Evolutionary conservation across 2,113 vertebrate genomes (phyloP), one percentile per base, ranked within the genome.

Genomic region (Cavia porcellus): DNA sequence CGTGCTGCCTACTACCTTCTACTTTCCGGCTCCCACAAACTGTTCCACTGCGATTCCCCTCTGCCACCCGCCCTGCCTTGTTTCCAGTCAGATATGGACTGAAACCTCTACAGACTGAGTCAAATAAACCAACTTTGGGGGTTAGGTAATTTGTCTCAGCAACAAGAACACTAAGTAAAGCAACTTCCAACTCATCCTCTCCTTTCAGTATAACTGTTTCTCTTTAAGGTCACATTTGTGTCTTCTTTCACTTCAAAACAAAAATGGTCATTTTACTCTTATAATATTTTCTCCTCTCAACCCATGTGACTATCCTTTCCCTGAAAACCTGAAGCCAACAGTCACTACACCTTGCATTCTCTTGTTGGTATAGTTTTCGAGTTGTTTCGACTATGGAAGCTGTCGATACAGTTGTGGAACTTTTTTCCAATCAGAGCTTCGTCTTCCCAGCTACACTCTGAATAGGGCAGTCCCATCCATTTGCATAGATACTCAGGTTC

Each of bases 381-480:
- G 98, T 98, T 99, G 98, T 99, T 99, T 10, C 99, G 98, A 97
- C 97, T 99, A 74, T 97, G 98, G 98, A 99, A 99, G 98, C 99
- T 98, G 95, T 99, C 99, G 0, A 99, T 99, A 91, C 99, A 99
- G 91, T 86, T 97, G 98, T 99, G 99, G 89, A 99, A 99, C 97
- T 99, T 99, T 98, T 99, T 99, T n/a, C 98, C 98, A 14, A 99
- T 99, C 96, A 99, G 96, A 25, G 99, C 99, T 2, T 99, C 99
- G 0, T 99, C 99, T 80, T 99, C 99, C 99, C 99, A 99, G 98
- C 99, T 99, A 97, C 99, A 99, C 94, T 99, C 99, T 0, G 99
- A 99, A 47, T 99, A 99, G 0, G 99, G 99, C 59, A 99, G 98
- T 10, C 99, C 99, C 99, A 99, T 99, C 99, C 99, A 99, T 93